phyloP scores from a whole-genome alignment of 2,113 vertebrate genomes.

The Phyllostomus discolor region DNA sequence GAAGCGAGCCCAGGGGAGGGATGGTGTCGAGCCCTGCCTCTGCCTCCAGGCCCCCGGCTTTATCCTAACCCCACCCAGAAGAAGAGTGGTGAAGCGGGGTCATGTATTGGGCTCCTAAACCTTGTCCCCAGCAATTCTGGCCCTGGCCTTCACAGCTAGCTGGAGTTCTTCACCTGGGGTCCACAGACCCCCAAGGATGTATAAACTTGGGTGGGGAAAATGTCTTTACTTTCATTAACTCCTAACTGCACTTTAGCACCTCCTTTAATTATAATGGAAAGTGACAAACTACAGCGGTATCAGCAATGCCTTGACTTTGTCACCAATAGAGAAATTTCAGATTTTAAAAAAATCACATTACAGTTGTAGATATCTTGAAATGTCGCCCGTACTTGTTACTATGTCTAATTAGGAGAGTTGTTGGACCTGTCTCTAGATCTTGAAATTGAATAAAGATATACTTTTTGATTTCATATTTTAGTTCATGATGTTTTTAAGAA shows the following conservation, averaged over 20 bases:
- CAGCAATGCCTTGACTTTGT: not conserved
- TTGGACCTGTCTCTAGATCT: not conserved
- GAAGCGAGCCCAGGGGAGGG: not conserved
- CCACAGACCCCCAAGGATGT: accelerated
- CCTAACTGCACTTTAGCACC: not conserved
- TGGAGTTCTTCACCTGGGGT: too few relatives aligned
- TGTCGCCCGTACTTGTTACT: not conserved
- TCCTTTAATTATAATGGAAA: not conserved
- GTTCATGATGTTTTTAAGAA: not conserved
- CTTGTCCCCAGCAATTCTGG: not conserved
- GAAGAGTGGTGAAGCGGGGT: not conserved
- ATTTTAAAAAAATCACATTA: not conserved
- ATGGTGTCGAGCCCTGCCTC: accelerated
- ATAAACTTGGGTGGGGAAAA: not conserved
- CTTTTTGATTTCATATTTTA: not conserved
- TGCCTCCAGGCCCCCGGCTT: not conserved
- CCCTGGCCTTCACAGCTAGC: not conserved
- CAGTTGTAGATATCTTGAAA: not conserved
- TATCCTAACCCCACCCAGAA: not conserved
- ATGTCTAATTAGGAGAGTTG: too few relatives aligned
- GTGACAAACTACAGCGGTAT: not conserved
- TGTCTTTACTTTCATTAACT: not conserved
- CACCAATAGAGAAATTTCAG: not conserved
- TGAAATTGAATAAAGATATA: not conserved
- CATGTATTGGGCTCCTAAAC: accelerated